Evolutionary conservation across 2,113 vertebrate genomes (phyloP), one percentile per base, ranked within the genome.

Genomic region (Chrysochloris asiatica): DNA sequence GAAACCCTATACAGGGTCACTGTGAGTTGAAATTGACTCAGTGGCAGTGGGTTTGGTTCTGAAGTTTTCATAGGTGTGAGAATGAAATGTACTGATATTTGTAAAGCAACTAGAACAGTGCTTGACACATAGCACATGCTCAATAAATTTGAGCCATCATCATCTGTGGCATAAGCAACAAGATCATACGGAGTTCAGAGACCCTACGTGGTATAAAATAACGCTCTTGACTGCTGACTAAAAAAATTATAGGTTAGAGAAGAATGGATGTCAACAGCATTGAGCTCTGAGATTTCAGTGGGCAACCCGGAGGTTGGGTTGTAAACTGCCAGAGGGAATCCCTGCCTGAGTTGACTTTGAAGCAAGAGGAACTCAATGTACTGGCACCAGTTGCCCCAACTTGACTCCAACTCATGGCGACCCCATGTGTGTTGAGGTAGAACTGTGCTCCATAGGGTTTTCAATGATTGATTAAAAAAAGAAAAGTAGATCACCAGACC

Each of bases 41-140:
- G 48, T 50, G 48, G 48, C 16, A 50, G 9, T 16, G 9, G 16
- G 48, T 50, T 10, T 10, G 9, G 16, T 10, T 16, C 8, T 16
- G 9, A 50, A 50, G 9, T 16, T 19, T 45, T 86, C 24, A 36
- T 45, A 56, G 50, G 50, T 71, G 9, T 81, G 48, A 84, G 26
- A 26, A 59, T 81, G 90, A 92, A 78, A 79, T 94, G 56, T 78
- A 26, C 67, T 73, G 77, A 69, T 52, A 45, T 11, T 67, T 16
- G 6, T 54, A 50, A 85, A 82, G 48, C 48, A 73, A 61, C 90
- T 14, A 84, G 45, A 85, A 45, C 28, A 36, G 19, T 48, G 14
- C 52, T 89, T 76, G 61, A 81, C 22, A 71, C 7, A 56, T 6
- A 72, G 79, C 36, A 71, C 54, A 47, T 45, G 47, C 22, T 83